Evolutionary conservation across 2,797 vertebrate species (phyloP).

Genomic region (Mus spretus): DNA sequence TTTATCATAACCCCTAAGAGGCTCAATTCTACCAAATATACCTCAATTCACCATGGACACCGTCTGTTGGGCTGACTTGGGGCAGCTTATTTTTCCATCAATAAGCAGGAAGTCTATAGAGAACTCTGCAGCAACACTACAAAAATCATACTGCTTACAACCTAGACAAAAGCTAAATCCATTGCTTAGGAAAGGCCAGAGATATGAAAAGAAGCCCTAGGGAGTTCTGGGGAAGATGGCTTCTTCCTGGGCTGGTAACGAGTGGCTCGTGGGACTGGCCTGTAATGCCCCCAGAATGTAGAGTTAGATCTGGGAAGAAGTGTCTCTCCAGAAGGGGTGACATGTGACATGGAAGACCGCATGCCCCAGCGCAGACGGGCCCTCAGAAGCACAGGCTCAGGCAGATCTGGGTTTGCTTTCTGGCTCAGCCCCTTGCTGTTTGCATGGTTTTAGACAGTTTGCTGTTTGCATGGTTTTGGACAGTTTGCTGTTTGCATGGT

Average conservation of each 20-base stretch:
- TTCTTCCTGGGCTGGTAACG: background rate
- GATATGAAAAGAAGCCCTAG: background rate
- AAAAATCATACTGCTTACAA: background rate
- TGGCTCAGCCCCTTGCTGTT: slow-evolving; percentile 18
- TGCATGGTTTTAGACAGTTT: slow-evolving; percentile 16
- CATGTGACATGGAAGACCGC: too few species aligned
- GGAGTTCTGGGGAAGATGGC: background rate
- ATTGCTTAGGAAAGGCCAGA: background rate
- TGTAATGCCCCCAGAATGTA: too few species aligned
- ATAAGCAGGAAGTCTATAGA: background rate
- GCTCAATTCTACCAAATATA: background rate
- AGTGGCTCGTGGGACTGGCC: background rate
- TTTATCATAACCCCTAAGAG: background rate
- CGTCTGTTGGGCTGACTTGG: background rate
- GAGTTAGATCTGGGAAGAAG: background rate
- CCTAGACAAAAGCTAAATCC: background rate
- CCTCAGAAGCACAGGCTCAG: background rate
- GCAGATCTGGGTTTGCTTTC: slow-evolving; percentile 18
- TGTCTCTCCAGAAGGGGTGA: background rate
- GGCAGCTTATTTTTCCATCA: background rate
- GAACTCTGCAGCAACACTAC: too few species aligned
- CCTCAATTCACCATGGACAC: background rate
- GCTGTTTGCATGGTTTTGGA: background rate
- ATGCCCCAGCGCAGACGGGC: background rate
- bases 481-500: too few species aligned